Base-by-base conservation (phyloP, 1,140 invertebrate species). In the Pissodes strobi region DNA sequence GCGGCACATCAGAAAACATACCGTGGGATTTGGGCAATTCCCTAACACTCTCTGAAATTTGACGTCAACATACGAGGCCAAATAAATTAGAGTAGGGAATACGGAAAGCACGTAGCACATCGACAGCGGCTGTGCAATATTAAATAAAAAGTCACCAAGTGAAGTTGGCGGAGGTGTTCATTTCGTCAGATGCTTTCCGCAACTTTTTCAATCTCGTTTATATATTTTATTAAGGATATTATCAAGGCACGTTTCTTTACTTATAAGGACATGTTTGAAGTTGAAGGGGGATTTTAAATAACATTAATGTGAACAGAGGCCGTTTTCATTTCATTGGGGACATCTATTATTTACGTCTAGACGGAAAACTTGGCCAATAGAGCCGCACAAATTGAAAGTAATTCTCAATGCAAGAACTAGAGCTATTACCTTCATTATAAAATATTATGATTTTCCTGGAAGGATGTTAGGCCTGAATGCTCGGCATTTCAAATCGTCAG, bases 61-160 rank as follows among this genome's bases (percentile, higher is more conserved):
- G 67, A 66, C 69, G 69, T 66, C 68, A 65, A 68, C 68, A 71
- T 71, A 72, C 69, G 64, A 66, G 68, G 68, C 68, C 65, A 64
- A 66, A 69, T 73, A 74, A 74, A 74, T 74, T 73, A 73, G 71
- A 73, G 66, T 39, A 63, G 73, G 73, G 71, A 74, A 74, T 74
- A 72, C 63, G 51, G 23, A 55, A 37, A 51, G 51, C 57, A 62
- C 58, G 57, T 49, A 55, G 49, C 39, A 37, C 43, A 65, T 64
- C 57, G 57, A 60, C 65, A 62, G 55, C 41, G 51, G 66, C 56
- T 55, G 43, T 64, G 51, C 38, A 69, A 72, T 59, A 64, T 69
- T 69, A 72, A 69, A 72, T 72, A 71, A 69, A 64, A 62, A 62
- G 55, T 57, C 60, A 48, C 49, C 49, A 38, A 37, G 43, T 63